phyloP scores from a whole-genome alignment of 2,113 vertebrate species.

The Naja naja region DNA sequence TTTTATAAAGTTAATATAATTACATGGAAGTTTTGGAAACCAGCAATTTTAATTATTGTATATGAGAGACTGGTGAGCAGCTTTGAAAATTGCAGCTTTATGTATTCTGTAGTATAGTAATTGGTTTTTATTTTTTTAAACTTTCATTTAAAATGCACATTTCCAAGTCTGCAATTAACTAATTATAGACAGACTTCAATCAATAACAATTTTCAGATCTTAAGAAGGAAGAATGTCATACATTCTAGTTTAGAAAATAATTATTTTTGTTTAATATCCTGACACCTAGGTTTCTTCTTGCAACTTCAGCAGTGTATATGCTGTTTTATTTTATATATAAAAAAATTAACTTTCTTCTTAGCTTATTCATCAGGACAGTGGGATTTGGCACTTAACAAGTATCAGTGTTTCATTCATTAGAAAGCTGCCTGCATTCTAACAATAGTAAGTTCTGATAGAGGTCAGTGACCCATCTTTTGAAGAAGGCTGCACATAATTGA shows the following conservation, averaged over 20 bases:
- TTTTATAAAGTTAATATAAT: conserved; percentile 19
- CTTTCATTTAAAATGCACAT: conserved; percentile 9
- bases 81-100: not conserved
- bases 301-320: not conserved
- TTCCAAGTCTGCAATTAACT: conserved; percentile 23
- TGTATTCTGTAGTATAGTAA: conserved; percentile 20
- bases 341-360: not conserved
- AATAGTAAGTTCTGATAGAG: not conserved
- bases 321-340: conserved; percentile 6
- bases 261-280: conserved; percentile 26
- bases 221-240: conserved; percentile 6
- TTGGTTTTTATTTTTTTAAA: conserved; percentile 5
- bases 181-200: conserved; percentile 22
- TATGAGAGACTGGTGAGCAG: conserved; percentile 3
- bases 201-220: not conserved
- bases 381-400: not conserved
- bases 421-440: not conserved
- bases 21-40: not conserved
- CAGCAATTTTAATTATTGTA: conserved; percentile 10
- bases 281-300: not conserved
- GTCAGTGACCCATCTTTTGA: not conserved
- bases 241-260: not conserved
- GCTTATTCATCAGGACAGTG: not conserved
- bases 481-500: not conserved
- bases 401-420: not conserved